Evolutionary conservation across 1,140 invertebrate genomes (phyloP), one percentile per base, ranked within the genome.

Genomic region (Cydia strobilella): DNA sequence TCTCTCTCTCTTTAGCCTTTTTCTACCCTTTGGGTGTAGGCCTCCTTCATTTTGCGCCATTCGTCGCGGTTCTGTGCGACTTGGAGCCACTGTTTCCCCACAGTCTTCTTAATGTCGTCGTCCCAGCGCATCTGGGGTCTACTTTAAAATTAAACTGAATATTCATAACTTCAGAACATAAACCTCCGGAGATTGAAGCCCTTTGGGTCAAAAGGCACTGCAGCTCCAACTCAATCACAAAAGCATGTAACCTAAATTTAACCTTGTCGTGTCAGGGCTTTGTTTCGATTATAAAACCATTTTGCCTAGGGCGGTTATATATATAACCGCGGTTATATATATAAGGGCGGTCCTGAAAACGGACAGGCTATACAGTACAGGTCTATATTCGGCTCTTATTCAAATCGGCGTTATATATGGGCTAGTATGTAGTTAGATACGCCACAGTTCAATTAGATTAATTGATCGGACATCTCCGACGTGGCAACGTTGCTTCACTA

Each of bases 391-490:
- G 31, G 27, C 2, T 42, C 31, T 69, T 69, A 69, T 69, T 42
- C 15, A 65, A 65, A 42, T 35, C 31, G 1, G 15, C 65, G n/a
- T 35, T 39, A 35, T 69, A 35, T 69, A 31, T 69, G 9, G 63
- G 31, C 15, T 9, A 39, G 31, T 20, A 3, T 42, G 31, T n/a
- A 66, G n/a, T 23, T 63, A 63, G 65, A 69, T 39, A 10, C 65
- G 65, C 65, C 65, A 42, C 65, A 69, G 63, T 18, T 69, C 65
- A 69, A 69, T 69, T 69, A 69, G 35, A 69, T 42, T 35, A 69
- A 69, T 69, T 69, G 65, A 69, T 69, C 65, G 65, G n/a, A 69
- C 15, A 10, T 35, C 63, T 66, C 25, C 18, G n/a, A 69, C 35
- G 65, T 69, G n/a, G 65, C 31, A 69, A 31, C 65, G 65, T 35